Base-by-base conservation (phyloP, 2,113 vertebrate genomes). In the Nestor notabilis region DNA sequence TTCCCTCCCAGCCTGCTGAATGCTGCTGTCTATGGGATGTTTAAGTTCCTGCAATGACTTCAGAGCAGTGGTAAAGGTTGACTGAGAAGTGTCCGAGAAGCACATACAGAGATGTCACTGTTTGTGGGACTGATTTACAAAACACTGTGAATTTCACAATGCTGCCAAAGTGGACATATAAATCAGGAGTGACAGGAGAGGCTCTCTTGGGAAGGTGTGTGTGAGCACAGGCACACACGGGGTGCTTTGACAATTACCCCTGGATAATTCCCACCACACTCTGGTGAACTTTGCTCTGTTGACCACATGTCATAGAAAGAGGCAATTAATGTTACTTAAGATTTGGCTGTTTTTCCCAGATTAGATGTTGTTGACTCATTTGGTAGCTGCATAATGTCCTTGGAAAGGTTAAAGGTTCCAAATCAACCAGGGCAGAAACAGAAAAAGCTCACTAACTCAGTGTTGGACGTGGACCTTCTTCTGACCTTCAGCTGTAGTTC, bases 371-470 rank as follows among this genome's bases (percentile, higher is more conserved):
- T 83, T 94, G 84, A 92, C 13, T 72, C 13, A 6, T 65, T 76
- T 71, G 19, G 66, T 76, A 90, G 79, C 91, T 80, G 49, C 46
- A 33, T 17, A 35, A 33, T 11, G 65, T 49, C 52, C 93, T 60
- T 53, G 56, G 61, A 69, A 92, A 96, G 75, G 78, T 80, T 69
- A 93, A 95, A 96, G 49, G 53, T 83, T 93, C 90, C 85, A 58
- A 76, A 50, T 60, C 76, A 92, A 70, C 55, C 25, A 27, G 25
- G 31, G 25, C 25, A 91, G 49, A 80, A 83, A 61, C 56, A 91
- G 74, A 93, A 58, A 64, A 86, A 87, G 72, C 70, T 78, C 39
- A n/a, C 75, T 31, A 69, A 44, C 9, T n/a, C n/a, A 56, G 6
- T 28, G 78, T 49, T 46, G 23, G 53, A 49, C 2, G 1, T 21